Percentiles rank a stretch among this genome's conserved stretches.
phyloP scores from a whole-genome alignment of 2,888 invertebrate species.

The Holacanthella duospinosa region DNA sequence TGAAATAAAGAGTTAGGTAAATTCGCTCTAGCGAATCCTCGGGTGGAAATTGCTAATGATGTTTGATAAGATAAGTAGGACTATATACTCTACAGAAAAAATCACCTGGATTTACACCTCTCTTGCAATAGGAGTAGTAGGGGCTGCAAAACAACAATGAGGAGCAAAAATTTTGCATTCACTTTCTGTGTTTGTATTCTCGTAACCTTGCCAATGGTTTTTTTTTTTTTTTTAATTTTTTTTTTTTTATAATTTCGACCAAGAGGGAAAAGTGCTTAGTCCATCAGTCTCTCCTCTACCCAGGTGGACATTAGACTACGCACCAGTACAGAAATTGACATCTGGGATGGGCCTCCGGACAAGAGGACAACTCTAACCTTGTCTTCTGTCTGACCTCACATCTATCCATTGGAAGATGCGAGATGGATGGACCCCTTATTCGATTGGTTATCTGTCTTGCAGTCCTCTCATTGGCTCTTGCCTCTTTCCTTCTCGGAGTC shows the following conservation, averaged over 20 bases:
- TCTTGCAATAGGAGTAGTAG: neutral
- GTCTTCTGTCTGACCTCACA: neutral
- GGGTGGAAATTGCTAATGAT: too few species aligned
- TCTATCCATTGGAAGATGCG: neutral
- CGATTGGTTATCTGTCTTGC: slow-evolving; percentile 36
- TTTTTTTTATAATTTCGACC: too few species aligned
- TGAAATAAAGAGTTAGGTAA: too few species aligned
- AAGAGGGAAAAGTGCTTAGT: too few species aligned
- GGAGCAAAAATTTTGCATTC: neutral
- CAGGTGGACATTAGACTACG: neutral
- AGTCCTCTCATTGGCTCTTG: slow-evolving; percentile 60
- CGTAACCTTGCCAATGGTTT: neutral
- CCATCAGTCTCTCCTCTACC: neutral
- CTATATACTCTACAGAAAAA: too few species aligned
- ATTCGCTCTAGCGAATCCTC: too few species aligned
- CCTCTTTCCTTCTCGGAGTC: slow-evolving; percentile 69
- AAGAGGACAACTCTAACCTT: neutral
- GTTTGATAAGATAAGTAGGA: too few species aligned
- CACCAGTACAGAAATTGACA: neutral
- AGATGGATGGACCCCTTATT: slow-evolving; percentile 30
- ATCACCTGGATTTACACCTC: neutral
- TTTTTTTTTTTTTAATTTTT: neutral
- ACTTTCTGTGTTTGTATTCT: neutral
- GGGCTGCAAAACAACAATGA: neutral
- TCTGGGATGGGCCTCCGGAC: neutral